Evolutionary conservation across 2,888 invertebrate species (phyloP), one percentile per base, ranked within the genome.

Genomic region (Listrodromus nycthemerus): DNA sequence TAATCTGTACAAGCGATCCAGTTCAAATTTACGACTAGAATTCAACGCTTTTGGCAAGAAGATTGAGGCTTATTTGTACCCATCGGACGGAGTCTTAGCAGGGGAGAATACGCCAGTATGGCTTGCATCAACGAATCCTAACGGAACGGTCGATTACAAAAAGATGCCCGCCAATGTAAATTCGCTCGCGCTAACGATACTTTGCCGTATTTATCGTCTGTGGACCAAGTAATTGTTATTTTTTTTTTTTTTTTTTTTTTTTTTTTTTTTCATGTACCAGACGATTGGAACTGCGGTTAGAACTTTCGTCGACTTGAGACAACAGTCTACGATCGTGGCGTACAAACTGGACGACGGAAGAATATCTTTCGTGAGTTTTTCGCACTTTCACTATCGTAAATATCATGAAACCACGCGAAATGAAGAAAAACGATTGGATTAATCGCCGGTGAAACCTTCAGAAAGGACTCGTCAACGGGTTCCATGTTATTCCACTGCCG

Each of bases 91-190:
- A 27, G 21, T 27, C 4, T 67, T 67, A 16, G 45, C 48, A 0
- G 67, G 67, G 2, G 2, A 5, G 13, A 45, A 48, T 10, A 67
- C 67, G n/a, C 67, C 67, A 16, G 50, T 67, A 13, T 67, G 67
- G 67, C 48, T 48, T 6, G 48, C 48, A 67, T 67, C 45, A 0
- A 24, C 24, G 10, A 45, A 67, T 4, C 16, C 41, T n/a, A 8
- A 50, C 24, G 67, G 67, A 50, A 48, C 21, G 1, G 50, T 67
- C n/a, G 24, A 30, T 5, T 48, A 16, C n/a, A 16, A n/a, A n/a
- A 67, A 27, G 41, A 16, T 67, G 48, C 7, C 5, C 8, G n/a
- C 19, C 16, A n/a, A 24, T 24, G n/a, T 67, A n/a, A 27, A 30
- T 30, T n/a, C 2, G 2, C n/a, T n/a, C 6, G 13, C 19, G 16